These are phyloP conservation scores for Ptyas mucosa DNA, from an alignment of 2,113 vertebrate genomes.

Conservation along the genomic window DNA sequence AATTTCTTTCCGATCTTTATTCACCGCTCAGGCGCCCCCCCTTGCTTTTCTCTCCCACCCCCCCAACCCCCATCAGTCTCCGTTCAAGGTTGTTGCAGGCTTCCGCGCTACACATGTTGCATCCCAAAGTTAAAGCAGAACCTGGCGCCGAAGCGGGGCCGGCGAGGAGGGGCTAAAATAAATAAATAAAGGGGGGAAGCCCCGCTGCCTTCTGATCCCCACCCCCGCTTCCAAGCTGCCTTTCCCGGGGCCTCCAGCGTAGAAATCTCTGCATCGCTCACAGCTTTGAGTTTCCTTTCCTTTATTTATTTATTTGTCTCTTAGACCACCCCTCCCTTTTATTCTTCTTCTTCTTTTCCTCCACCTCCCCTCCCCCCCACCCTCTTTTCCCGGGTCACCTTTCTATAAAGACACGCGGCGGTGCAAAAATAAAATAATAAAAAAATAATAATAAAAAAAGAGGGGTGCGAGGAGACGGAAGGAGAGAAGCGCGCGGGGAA, in stretches of 20 bases:
- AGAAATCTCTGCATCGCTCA: conserved; percentile 15
- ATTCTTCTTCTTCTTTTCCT: neutral
- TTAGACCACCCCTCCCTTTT: neutral
- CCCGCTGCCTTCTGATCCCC: neutral
- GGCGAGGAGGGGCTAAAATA: neutral
- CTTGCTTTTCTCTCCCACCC: neutral
- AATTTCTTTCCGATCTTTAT: conserved; percentile 4
- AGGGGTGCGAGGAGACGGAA: neutral
- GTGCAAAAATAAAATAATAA: neutral
- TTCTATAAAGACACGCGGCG: neutral
- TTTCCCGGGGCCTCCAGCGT: neutral
- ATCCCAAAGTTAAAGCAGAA: conserved; percentile 27
- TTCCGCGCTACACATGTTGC: conserved; percentile 32
- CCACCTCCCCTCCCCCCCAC: neutral
- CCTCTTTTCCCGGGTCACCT: conserved; percentile 12
- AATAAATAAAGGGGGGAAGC: neutral
- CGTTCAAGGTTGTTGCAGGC: conserved; percentile 29
- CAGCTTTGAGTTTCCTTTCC: neutral
- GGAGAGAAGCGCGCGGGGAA: neutral
- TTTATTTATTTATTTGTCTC: neutral
- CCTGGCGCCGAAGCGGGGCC: neutral
- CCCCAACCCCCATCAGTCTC: conserved; percentile 1
- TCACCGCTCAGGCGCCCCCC: neutral
- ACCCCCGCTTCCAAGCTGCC: neutral
- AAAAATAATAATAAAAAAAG: neutral